Conservation (phyloP, 2,888 invertebrate species). For the Cosmorhoe ocellata region DNA sequence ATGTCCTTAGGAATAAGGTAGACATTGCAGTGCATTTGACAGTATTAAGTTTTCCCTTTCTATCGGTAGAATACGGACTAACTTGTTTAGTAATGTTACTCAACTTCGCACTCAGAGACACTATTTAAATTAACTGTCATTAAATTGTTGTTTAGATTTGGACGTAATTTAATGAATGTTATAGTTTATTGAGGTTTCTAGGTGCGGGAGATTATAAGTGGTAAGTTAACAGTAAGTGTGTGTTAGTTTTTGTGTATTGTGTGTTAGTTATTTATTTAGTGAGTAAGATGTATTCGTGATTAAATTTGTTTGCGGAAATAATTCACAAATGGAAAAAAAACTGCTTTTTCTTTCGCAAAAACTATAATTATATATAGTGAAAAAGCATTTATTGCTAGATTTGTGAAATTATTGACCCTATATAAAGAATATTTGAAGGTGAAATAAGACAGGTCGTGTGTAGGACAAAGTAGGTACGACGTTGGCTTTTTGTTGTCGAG, state of each 20-base stretch:
- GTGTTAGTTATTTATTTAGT: constrained; percentile 15
- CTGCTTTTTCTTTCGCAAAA: background rate
- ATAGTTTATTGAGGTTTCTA: background rate
- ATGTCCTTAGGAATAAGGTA: constrained; percentile 17
- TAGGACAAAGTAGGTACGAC: constrained; percentile 1
- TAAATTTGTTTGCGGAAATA: constrained; percentile 7
- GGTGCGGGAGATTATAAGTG: background rate
- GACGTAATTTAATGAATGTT: background rate
- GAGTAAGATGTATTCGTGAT: constrained; percentile 1
- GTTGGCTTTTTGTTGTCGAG: background rate
- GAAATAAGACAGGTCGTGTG: constrained; percentile 13
- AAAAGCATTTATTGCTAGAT: no score
- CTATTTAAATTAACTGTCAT: background rate
- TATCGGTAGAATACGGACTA: constrained; percentile 27
- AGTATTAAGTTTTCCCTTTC: constrained; percentile 32
- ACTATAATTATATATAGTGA: no score
- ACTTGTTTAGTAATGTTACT: constrained; percentile 25
- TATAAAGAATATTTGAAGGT: constrained; percentile 3
- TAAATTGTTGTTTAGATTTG: background rate
- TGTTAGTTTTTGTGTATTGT: background rate
- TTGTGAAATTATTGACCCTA: background rate
- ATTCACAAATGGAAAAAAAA: background rate
- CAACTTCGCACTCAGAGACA: background rate
- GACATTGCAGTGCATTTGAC: constrained; percentile 27
- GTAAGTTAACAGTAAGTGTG: constrained; percentile 18